phyloP scores from a whole-genome alignment of 2,888 invertebrate species.

The Ectemnius continuus region DNA sequence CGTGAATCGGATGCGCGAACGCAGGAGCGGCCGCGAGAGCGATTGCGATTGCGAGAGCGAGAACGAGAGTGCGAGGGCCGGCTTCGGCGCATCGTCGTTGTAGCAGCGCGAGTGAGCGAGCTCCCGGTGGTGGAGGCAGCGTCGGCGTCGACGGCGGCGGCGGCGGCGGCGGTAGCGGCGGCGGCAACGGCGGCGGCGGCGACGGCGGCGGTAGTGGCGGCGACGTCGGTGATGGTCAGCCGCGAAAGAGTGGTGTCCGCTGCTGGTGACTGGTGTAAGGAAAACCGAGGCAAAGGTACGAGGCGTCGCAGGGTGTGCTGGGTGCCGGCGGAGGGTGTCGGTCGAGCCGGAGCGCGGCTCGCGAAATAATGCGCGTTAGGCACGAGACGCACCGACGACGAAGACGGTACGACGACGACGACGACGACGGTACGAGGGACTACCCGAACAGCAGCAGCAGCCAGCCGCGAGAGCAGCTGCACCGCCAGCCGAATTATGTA shows the following conservation, averaged over 20 bases:
- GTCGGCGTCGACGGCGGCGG: conserved; percentile 61
- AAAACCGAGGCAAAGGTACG: conserved; percentile 52
- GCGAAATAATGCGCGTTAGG: conserved; percentile 73
- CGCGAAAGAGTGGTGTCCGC: conserved; percentile 41
- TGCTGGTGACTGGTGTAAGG: conserved; percentile 45
- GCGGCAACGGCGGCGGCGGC: too few relatives aligned
- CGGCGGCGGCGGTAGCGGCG: conserved; percentile 11
- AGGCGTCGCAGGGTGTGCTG: conserved; percentile 16
- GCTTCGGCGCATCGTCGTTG: conserved; percentile 32
- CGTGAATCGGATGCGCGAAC: conserved; percentile 71
- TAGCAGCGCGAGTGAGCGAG: conserved; percentile 50
- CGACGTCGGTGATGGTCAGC: conserved; percentile 53
- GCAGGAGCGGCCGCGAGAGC: conserved; percentile 48
- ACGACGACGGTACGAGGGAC: conserved; percentile 54
- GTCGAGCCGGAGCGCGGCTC: conserved; percentile 48
- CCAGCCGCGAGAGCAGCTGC: conserved; percentile 69
- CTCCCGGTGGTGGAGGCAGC: conserved; percentile 56
- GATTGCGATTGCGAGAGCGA: background rate
- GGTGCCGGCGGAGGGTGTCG: conserved; percentile 46
- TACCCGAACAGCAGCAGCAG: conserved; percentile 44
- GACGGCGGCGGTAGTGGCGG: too few relatives aligned
- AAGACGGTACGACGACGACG: conserved; percentile 61
- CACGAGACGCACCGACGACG: conserved; percentile 65
- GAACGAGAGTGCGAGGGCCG: background rate
- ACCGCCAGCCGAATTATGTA: conserved; percentile 79